phyloP scores from a whole-genome alignment of 2,113 vertebrate species.

The Cyanoderma ruficeps region DNA sequence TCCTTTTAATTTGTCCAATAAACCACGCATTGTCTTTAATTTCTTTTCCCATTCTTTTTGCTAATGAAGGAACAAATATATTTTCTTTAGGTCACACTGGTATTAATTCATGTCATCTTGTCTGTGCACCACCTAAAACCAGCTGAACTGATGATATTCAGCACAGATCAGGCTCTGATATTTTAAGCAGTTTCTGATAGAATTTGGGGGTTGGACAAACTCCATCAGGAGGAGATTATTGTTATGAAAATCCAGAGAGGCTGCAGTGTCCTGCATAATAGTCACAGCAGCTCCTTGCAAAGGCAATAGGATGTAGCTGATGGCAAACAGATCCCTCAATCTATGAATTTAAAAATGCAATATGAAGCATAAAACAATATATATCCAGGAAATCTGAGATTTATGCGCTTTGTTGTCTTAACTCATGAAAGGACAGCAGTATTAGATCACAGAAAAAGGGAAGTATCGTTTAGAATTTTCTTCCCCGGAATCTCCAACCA shows the following conservation, averaged over 20 bases:
- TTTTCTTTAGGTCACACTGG: background rate
- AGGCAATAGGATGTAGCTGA: background rate
- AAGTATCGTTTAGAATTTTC: background rate
- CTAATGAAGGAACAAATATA: background rate
- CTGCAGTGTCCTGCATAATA: background rate
- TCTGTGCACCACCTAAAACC: background rate
- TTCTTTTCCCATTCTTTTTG: background rate
- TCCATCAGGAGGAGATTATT: conserved; percentile 18
- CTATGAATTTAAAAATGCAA: conserved; percentile 46
- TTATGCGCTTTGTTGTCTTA: background rate
- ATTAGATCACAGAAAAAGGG: background rate
- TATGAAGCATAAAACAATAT: conserved; percentile 1
- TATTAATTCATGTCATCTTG: background rate
- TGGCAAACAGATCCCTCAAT: conserved; percentile 24
- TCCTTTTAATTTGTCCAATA: background rate
- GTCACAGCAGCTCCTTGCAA: background rate
- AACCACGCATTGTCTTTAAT: background rate
- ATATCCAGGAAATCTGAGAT: background rate
- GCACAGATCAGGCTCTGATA: background rate
- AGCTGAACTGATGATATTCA: background rate
- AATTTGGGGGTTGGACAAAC: background rate
- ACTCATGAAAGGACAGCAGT: background rate
- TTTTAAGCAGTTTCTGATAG: background rate
- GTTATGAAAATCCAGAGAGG: conserved; percentile 7
- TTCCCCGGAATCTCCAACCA: background rate